A percentile compares a stretch with the other conserved stretches of the same genome.
Conservation (phyloP, 2,797 vertebrate genomes). For the Gallinago nigripennis region DNA sequence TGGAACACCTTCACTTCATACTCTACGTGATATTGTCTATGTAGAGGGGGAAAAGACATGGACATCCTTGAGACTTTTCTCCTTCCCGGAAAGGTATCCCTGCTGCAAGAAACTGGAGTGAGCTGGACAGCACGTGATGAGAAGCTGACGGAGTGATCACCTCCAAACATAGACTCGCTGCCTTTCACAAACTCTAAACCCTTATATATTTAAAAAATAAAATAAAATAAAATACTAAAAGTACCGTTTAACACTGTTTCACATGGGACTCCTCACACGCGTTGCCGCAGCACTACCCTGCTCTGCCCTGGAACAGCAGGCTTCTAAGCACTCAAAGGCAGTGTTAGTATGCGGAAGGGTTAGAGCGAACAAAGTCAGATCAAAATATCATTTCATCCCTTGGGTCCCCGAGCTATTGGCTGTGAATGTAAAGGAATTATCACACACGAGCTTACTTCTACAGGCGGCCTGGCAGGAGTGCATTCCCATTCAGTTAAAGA, state of each 20-base stretch:
- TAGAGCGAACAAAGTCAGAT: conserved; percentile 27
- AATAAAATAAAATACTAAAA: not conserved
- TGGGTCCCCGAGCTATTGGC: not conserved
- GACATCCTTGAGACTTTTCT: not conserved
- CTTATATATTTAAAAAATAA: not conserved
- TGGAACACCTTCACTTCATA: not conserved
- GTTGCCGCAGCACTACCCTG: not conserved
- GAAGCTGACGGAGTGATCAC: not conserved
- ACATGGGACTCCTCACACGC: not conserved
- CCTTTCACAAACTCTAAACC: not conserved
- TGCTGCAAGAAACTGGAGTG: not conserved
- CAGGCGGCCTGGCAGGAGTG: not conserved
- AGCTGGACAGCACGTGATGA: not conserved
- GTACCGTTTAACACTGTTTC: not conserved
- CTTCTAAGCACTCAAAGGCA: not conserved
- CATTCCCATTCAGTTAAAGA: conserved; percentile 1
- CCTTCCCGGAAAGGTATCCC: not conserved
- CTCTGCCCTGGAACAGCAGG: not conserved
- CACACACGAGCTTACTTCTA: not conserved
- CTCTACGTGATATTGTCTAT: fast-evolving
- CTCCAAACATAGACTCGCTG: not conserved
- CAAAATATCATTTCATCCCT: conserved; percentile 26
- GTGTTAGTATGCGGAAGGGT: not conserved
- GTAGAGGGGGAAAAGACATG: not conserved
- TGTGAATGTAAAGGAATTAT: conserved; percentile 43